phyloP scores from a whole-genome alignment of 92 coral and sea anemone species.

The Phymanthus crucifer region DNA sequence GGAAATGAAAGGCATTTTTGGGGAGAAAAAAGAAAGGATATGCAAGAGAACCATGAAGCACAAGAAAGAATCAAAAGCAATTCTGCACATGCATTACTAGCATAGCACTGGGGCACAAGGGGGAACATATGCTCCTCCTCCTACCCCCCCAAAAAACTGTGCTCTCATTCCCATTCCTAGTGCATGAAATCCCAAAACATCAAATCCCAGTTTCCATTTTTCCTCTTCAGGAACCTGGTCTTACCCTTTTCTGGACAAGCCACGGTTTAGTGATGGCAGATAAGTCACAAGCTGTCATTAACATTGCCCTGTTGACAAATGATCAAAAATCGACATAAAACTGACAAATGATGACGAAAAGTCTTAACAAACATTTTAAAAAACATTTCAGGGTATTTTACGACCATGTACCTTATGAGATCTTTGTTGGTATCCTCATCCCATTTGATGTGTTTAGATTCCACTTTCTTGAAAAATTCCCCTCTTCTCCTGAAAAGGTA shows the following conservation, averaged over 20 bases:
- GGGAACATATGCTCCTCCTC: too few relatives aligned
- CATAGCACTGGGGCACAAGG: too few relatives aligned
- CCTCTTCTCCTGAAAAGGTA: constrained; percentile 71
- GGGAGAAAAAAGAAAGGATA: too few relatives aligned
- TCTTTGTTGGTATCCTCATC: constrained; percentile 65
- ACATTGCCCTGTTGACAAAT: constrained; percentile 71
- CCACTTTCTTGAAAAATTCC: constrained; percentile 86
- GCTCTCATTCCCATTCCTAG: too few relatives aligned
- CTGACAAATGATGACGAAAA: background rate
- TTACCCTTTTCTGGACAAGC: constrained; percentile 99
- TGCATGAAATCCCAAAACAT: too few relatives aligned
- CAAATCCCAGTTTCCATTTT: background rate
- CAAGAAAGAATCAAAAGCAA: too few relatives aligned
- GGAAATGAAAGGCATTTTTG: too few relatives aligned
- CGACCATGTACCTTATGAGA: constrained; percentile 64
- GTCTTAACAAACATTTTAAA: background rate
- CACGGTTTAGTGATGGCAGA: constrained; percentile 99
- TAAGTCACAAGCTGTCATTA: constrained; percentile 99
- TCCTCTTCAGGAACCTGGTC: too few relatives aligned
- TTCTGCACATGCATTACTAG: too few relatives aligned
- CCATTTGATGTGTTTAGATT: constrained; percentile 70
- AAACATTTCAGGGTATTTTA: background rate
- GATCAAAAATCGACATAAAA: background rate
- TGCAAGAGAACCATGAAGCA: too few relatives aligned
- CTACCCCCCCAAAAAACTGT: too few relatives aligned